Evolutionary conservation across 2,888 invertebrate species (phyloP).

Genomic region (Pseudoips prasinana): DNA sequence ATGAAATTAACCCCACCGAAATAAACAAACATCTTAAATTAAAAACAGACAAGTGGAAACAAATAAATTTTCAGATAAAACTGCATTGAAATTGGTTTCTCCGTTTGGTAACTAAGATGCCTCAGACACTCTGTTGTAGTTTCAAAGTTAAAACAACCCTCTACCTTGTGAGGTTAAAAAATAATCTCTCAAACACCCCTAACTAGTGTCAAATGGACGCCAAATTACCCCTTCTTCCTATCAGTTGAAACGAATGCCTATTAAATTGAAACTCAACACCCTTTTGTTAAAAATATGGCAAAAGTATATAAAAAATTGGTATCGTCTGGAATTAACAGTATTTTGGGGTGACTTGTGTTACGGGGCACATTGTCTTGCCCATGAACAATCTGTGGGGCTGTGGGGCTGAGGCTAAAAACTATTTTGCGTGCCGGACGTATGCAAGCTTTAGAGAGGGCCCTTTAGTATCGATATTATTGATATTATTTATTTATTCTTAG

Average conservation of each 20-base stretch:
- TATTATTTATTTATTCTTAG: too few relatives aligned
- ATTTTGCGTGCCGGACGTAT: constrained; percentile 47
- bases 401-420: constrained; percentile 60
- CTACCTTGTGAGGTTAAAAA: too few relatives aligned
- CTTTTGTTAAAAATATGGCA: constrained; percentile 37
- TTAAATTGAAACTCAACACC: constrained; percentile 71
- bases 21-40: too few relatives aligned
- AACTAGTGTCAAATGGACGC: constrained; percentile 29
- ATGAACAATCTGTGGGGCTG: constrained; percentile 47
- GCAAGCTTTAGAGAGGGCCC: constrained; percentile 33
- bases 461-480: constrained; percentile 18
- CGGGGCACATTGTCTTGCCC: constrained; percentile 50
- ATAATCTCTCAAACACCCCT: too few relatives aligned
- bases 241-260: constrained; percentile 50
- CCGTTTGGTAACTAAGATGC: too few relatives aligned
- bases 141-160: too few relatives aligned
- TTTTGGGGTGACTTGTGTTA: constrained; percentile 71
- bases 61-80: too few relatives aligned
- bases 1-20: too few relatives aligned
- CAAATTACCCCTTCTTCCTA: constrained; percentile 50
- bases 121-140: too few relatives aligned
- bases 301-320: constrained; percentile 35
- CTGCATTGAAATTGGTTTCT: too few relatives aligned
- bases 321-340: constrained; percentile 55
- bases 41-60: too few relatives aligned